phyloP scores from a whole-genome alignment of 2,797 vertebrate species.

The Denticeps clupeoides region DNA sequence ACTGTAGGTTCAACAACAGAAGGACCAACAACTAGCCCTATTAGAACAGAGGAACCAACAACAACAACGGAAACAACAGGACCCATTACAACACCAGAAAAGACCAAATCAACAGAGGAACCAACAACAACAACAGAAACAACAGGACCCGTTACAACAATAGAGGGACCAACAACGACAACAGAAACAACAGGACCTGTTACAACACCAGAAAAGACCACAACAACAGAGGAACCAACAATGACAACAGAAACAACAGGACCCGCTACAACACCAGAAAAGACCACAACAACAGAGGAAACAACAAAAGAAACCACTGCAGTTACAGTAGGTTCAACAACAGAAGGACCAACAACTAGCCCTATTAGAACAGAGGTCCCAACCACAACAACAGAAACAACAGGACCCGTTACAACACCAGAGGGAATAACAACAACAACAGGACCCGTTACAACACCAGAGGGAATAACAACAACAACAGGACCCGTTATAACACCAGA shows the following conservation, averaged over 20 bases:
- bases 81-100: too few relatives aligned
- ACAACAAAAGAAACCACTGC: background rate
- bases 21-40: too few relatives aligned
- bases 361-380: too few relatives aligned
- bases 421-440: background rate
- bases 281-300: background rate
- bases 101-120: slow-evolving; percentile 41
- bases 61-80: too few relatives aligned
- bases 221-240: too few relatives aligned
- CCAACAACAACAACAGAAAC: too few relatives aligned
- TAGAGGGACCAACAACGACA: too few relatives aligned
- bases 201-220: too few relatives aligned
- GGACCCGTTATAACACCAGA: background rate
- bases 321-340: background rate
- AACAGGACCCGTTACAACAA: too few relatives aligned
- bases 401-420: background rate
- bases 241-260: slow-evolving; percentile 17
- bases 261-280: background rate
- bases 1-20: too few relatives aligned
- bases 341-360: background rate
- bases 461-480: background rate
- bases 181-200: too few relatives aligned
- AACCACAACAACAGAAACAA: background rate
- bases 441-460: background rate
- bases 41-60: too few relatives aligned